phyloP scores from a whole-genome alignment of 2,888 invertebrate species.

The Alentia gelatinosa region DNA sequence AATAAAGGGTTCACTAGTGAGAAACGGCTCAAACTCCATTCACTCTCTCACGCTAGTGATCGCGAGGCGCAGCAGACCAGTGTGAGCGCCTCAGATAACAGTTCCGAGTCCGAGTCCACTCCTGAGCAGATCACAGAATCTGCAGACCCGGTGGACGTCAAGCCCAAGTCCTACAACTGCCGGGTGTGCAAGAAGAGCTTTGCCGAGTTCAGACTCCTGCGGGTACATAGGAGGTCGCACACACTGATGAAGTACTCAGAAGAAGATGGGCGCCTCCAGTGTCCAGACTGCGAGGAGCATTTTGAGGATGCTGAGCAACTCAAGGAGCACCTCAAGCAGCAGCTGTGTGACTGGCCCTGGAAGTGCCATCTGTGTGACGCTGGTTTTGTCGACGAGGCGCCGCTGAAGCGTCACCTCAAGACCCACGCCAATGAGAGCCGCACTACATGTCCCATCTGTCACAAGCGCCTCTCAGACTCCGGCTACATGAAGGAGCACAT shows the following conservation, averaged over 20 bases:
- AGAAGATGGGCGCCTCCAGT: not conserved
- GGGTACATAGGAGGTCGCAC: not conserved
- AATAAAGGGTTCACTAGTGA: conserved; percentile 16
- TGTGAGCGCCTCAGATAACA: no score
- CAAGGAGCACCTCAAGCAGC: not conserved
- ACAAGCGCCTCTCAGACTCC: not conserved
- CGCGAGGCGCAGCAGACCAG: not conserved
- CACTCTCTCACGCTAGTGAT: not conserved
- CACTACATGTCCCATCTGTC: not conserved
- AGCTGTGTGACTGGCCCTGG: not conserved
- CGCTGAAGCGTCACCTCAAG: not conserved
- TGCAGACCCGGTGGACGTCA: not conserved
- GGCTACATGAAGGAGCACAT: conserved; percentile 24
- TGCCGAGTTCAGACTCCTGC: not conserved
- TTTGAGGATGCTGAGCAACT: not conserved
- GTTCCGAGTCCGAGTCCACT: not conserved
- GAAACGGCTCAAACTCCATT: not conserved
- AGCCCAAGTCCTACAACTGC: not conserved
- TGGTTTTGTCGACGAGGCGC: not conserved
- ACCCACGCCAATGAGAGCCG: not conserved
- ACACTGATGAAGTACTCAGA: not conserved
- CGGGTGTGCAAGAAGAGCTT: not conserved
- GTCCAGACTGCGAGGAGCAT: conserved; percentile 27
- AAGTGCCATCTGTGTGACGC: conserved; percentile 23
- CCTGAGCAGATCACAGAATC: not conserved